Conservation (phyloP, 92 coral and sea anemone genomes). For the Metridium senile region DNA sequence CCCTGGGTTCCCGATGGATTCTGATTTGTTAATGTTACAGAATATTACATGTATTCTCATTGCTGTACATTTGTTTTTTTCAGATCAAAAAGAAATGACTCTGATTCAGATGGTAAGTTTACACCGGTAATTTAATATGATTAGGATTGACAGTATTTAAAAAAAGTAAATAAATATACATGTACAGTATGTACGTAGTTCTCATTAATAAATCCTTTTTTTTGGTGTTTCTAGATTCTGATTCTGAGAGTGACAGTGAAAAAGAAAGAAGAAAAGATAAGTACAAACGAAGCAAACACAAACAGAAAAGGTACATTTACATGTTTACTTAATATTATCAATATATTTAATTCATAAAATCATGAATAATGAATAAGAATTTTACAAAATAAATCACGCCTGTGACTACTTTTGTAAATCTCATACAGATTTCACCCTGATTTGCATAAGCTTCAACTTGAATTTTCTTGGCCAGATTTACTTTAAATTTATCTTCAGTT, state of each 20-base stretch:
- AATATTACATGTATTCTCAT: background rate
- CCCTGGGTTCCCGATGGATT: too few relatives aligned
- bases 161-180: background rate
- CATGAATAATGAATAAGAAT: too few relatives aligned
- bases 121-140: background rate
- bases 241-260: slow-evolving; percentile 4
- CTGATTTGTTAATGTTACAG: too few relatives aligned
- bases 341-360: background rate
- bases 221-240: slow-evolving; percentile 1
- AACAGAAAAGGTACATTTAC: background rate
- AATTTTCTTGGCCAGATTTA: too few relatives aligned
- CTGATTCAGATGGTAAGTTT: slow-evolving; percentile 38
- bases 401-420: too few relatives aligned
- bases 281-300: background rate
- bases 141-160: background rate
- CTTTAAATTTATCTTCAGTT: too few relatives aligned
- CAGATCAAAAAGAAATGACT: slow-evolving; percentile 9
- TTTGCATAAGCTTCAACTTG: too few relatives aligned
- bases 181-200: background rate
- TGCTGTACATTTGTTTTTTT: background rate
- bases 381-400: too few relatives aligned
- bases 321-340: background rate
- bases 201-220: background rate
- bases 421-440: too few relatives aligned
- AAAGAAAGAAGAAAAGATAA: background rate